Conservation (phyloP, 1,140 invertebrate genomes). For the Steinernema feltiae region DNA sequence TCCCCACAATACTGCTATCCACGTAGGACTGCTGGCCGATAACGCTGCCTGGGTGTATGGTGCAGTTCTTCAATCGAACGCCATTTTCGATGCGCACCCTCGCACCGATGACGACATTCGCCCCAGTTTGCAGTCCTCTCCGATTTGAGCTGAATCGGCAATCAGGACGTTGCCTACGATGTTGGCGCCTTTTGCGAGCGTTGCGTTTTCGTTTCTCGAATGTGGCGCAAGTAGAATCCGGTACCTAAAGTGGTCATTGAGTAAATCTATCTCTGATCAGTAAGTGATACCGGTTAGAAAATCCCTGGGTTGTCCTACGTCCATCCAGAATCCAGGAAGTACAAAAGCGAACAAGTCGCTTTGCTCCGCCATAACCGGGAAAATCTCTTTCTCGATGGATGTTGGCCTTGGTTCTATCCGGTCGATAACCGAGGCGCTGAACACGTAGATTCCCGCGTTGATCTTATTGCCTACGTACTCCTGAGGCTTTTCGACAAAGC, state of each 20-base stretch:
- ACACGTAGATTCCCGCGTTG: conserved; percentile 96
- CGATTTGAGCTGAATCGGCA: conserved; percentile 84
- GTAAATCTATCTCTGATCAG: too few species aligned
- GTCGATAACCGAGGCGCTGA: conserved; percentile 81
- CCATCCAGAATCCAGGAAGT: conserved; percentile 94
- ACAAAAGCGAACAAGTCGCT: conserved; percentile 86
- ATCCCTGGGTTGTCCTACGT: conserved; percentile 98
- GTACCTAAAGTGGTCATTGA: too few species aligned
- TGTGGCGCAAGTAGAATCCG: conserved; percentile 66
- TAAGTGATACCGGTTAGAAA: conserved; percentile 81
- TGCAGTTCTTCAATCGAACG: conserved; percentile 87
- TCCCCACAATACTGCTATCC: conserved; percentile 88
- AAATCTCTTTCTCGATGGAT: too few species aligned
- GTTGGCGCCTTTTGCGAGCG: conserved; percentile 68
- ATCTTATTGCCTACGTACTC: too few species aligned
- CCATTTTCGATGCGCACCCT: too few species aligned
- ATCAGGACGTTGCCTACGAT: conserved; percentile 64
- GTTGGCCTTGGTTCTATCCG: conserved; percentile 80
- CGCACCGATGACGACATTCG: conserved; percentile 94
- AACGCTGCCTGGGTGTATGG: conserved; percentile 76
- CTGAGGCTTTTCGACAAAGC: conserved; percentile 95
- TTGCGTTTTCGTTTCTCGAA: conserved; percentile 72
- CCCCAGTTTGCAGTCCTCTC: conserved; percentile 87
- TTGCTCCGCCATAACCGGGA: conserved; percentile 84
- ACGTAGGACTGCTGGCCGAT: conserved; percentile 91